A percentile compares a stretch with the other conserved stretches of the same genome.
These are phyloP conservation scores for Iguana delicatissima DNA, from an alignment of 2,797 vertebrate species.

Conservation along the genomic window DNA sequence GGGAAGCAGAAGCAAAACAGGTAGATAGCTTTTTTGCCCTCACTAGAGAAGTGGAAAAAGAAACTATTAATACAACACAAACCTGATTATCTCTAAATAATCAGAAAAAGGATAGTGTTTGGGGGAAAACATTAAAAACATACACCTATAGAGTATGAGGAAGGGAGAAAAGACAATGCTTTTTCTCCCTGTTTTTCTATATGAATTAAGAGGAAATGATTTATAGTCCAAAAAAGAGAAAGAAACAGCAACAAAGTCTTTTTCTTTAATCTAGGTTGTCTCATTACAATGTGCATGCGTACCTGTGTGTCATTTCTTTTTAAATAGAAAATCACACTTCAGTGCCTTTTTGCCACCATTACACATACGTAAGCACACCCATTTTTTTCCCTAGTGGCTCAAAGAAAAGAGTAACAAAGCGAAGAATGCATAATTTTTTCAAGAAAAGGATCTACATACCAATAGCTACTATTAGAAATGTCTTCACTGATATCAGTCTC, in stretches of 20 bases:
- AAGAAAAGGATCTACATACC: background rate
- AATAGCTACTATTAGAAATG: background rate
- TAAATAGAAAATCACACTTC: constrained; percentile 1
- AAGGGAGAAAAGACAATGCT: background rate
- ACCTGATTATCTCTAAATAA: background rate
- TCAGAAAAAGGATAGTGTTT: fast-evolving
- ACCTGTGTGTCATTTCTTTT: constrained; percentile 7
- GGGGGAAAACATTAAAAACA: background rate
- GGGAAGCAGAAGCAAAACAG: background rate
- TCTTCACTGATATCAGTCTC: background rate
- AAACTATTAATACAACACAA: background rate
- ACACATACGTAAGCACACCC: background rate
- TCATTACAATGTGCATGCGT: constrained; percentile 11
- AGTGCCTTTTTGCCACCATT: background rate
- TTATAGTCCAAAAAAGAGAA: background rate
- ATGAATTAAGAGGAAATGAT: background rate
- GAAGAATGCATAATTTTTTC: background rate
- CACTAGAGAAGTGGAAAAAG: background rate
- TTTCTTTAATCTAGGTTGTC: too few relatives aligned
- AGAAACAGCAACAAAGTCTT: too few relatives aligned
- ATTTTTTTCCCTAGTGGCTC: background rate
- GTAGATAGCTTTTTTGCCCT: background rate
- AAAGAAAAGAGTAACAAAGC: background rate
- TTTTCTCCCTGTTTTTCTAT: background rate
- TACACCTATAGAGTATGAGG: background rate